phyloP scores from a whole-genome alignment of 2,888 invertebrate species.

The Choreutis nemorana region DNA sequence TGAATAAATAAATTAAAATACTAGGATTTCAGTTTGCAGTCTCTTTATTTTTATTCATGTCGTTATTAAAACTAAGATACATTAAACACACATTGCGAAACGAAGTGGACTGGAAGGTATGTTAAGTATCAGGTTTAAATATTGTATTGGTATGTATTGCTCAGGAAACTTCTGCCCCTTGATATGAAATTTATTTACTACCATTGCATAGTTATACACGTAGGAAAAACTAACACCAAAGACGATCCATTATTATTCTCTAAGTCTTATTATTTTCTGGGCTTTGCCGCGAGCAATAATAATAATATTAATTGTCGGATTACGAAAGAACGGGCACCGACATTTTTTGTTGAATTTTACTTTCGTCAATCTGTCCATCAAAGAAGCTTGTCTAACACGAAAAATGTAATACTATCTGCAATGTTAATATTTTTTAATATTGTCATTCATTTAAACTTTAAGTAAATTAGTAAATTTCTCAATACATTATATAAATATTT shows the following conservation, averaged over 20 bases:
- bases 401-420: slow-evolving; percentile 49
- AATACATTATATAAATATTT: slow-evolving; percentile 46
- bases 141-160: no score
- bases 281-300: no score
- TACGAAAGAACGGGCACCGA: no score
- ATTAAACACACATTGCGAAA: slow-evolving; percentile 59
- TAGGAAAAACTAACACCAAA: no score
- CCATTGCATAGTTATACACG: no score
- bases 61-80: slow-evolving; percentile 53
- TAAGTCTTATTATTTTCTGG: no score
- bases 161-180: no score
- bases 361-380: slow-evolving; percentile 31
- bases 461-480: slow-evolving; percentile 49
- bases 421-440: slow-evolving; percentile 60
- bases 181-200: no score
- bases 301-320: no score
- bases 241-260: no score
- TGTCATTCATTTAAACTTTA: slow-evolving; percentile 55
- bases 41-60: slow-evolving; percentile 51
- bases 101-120: slow-evolving; percentile 58
- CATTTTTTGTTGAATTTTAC: no score
- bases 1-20: no score
- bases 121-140: slow-evolving; percentile 35
- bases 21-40: slow-evolving; percentile 44
- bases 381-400: slow-evolving; percentile 51